Evolutionary conservation across 1,140 invertebrate species (phyloP).

Genomic region (Drosophila lowei): DNA sequence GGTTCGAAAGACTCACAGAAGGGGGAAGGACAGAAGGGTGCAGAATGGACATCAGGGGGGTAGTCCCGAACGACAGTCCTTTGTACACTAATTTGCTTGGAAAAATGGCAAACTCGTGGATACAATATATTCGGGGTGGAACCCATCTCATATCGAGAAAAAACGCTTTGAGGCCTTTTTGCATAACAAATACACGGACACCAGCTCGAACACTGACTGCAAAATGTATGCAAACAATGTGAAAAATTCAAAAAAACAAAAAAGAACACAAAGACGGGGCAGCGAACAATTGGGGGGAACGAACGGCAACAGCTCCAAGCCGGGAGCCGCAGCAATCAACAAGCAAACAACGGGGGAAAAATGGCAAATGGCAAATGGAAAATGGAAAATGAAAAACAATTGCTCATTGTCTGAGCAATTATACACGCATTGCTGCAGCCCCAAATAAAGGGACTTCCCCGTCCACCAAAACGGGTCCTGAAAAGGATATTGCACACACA

Average conservation of each 20-base stretch:
- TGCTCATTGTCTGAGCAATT: conserved; percentile 80
- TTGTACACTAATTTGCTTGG: conserved; percentile 78
- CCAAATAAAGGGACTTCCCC: conserved; percentile 37
- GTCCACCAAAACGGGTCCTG: conserved; percentile 25
- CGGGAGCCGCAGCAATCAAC: conserved; percentile 34
- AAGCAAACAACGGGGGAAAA: conserved; percentile 35
- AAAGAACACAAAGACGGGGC: conserved; percentile 31
- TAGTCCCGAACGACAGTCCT: conserved; percentile 48
- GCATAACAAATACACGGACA: conserved; percentile 71
- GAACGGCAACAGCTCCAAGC: conserved; percentile 7
- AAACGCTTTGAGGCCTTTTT: conserved; percentile 77
- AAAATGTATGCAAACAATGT: conserved; percentile 77
- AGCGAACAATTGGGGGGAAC: conserved; percentile 17
- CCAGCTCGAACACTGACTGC: conserved; percentile 55
- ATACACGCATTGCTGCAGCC: conserved; percentile 72
- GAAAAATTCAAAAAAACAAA: conserved; percentile 51
- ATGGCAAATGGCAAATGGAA: conserved; percentile 33
- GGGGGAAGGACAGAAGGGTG: not conserved
- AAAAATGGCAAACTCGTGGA: conserved; percentile 45
- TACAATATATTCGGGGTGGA: conserved; percentile 16
- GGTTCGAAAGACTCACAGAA: conserved; percentile 37
- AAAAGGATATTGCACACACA: conserved; percentile 50
- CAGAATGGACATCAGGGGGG: conserved; percentile 3
- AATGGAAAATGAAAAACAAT: conserved; percentile 73
- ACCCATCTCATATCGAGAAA: conserved; percentile 39